Base-by-base conservation (phyloP, 35 echinoderm and acorn worm genomes). In the Lytechinus pictus region DNA sequence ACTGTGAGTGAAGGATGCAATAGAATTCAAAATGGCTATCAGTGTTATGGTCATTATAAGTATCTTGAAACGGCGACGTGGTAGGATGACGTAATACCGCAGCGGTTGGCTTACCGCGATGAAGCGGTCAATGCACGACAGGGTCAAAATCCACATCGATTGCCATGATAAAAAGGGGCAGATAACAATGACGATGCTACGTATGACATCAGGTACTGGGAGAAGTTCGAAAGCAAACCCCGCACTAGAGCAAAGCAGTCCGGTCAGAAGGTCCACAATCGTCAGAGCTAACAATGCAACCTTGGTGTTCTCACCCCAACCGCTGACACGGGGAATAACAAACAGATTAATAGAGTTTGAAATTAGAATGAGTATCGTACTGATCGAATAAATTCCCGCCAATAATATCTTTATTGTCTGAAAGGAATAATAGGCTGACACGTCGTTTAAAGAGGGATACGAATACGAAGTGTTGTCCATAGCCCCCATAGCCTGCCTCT, bases 51-150 rank as follows among this genome's bases (percentile, higher is more conserved):
- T 33, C 27, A 61, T 51, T 9, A 96, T 16, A 28, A 51, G 44
- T 9, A 92, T 91, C 14, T 5, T 56, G 21, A 91, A 56, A 44
- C 94, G 94, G 28, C 66, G 94, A 53, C 94, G 94, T 54, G 96
- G 94, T 27, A 96, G n/a, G 54, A 95, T 54, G 56, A 8, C 61
- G 96, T 95, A 56, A 61, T 96, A 96, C n/a, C 91, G 86, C 12
- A 96, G 87, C 7, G 96, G 96, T 92, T 61, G 86, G 57, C 94
- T 96, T 52, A 96, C 94, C 11, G 96, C 96, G 27, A 95, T 91
- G 60, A 95, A 96, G 54, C 96, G 94, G 94, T 96, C 96, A 27
- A 95, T 57, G 29, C 28, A 93, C 28, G 92, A 27, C 14, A 93
- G 27, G 52, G 92, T 93, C 13, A 93, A 10, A 6, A 93, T 57